phyloP scores from a whole-genome alignment of 2,797 vertebrate genomes.

The Limosa lapponica region DNA sequence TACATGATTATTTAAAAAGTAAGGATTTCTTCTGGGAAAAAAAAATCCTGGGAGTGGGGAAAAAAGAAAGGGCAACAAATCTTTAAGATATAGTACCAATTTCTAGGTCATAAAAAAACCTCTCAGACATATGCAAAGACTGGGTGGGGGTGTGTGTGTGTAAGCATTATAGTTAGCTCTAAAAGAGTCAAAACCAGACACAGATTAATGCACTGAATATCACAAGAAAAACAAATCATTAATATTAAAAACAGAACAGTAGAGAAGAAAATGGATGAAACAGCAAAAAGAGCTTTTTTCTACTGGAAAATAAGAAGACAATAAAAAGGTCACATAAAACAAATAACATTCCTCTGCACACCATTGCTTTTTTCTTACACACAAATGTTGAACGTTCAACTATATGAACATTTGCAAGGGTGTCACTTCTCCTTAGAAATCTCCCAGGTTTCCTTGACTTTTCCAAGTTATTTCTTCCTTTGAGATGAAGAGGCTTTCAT shows the following conservation, averaged over 20 bases:
- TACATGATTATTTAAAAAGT: background rate
- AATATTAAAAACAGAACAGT: background rate
- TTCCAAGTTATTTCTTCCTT: background rate
- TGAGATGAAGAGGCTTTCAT: background rate
- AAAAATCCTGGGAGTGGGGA: background rate
- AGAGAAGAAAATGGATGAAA: background rate
- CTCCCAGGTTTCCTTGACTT: background rate
- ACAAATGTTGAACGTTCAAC: background rate
- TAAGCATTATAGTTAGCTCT: background rate
- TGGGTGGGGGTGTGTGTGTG: no score
- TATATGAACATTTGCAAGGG: background rate
- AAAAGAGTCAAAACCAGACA: background rate
- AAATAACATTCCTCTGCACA: background rate
- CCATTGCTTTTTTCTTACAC: background rate
- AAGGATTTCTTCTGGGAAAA: background rate
- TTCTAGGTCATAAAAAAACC: background rate
- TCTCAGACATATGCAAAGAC: background rate
- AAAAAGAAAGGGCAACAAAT: background rate
- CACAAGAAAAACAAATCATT: background rate
- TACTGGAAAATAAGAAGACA: background rate
- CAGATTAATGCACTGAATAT: background rate
- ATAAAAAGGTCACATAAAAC: background rate
- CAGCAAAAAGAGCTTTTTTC: background rate
- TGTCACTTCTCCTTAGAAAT: background rate
- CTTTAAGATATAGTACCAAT: background rate